Percentiles rank a stretch among this genome's conserved stretches.
Conservation (phyloP, 2,113 vertebrate genomes). For the Rhipidura dahli region DNA sequence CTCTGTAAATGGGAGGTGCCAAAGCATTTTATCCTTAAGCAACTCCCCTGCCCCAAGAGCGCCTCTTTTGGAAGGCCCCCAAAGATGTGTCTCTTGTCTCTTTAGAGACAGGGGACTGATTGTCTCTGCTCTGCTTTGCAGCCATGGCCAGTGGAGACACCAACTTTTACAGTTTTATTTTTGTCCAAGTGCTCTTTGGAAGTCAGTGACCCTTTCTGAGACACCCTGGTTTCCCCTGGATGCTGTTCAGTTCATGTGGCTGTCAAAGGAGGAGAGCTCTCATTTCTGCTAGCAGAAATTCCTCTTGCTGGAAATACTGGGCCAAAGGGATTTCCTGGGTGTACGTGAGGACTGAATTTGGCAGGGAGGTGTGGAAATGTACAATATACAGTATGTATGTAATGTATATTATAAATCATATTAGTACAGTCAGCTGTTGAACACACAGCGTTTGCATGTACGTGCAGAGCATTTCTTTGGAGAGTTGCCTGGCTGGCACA, state of each 20-base stretch:
- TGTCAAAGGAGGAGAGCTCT: not conserved
- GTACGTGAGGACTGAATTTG: constrained; percentile 43
- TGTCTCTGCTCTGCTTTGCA: not conserved
- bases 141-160: not conserved
- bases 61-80: not conserved
- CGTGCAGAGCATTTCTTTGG: constrained; percentile 49
- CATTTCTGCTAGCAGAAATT: constrained; percentile 7
- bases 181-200: not conserved
- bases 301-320: constrained; percentile 7
- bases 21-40: not conserved
- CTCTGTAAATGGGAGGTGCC: not conserved
- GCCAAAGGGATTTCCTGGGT: constrained; percentile 55
- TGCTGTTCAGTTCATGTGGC: not conserved
- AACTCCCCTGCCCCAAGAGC: not conserved
- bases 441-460: not conserved
- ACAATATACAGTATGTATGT: constrained; percentile 45
- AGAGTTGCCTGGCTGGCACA: constrained; percentile 42
- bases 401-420: constrained; percentile 63
- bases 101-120: not conserved
- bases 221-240: not conserved
- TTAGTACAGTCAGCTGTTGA: constrained; percentile 56
- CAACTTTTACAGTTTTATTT: not conserved
- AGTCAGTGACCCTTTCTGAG: not conserved
- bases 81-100: not conserved
- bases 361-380: constrained; percentile 52